A percentile compares a stretch with the other conserved stretches of the same genome.
phyloP scores from a whole-genome alignment of 2,888 invertebrate genomes.

The Stenoptilia bipunctidactyla region DNA sequence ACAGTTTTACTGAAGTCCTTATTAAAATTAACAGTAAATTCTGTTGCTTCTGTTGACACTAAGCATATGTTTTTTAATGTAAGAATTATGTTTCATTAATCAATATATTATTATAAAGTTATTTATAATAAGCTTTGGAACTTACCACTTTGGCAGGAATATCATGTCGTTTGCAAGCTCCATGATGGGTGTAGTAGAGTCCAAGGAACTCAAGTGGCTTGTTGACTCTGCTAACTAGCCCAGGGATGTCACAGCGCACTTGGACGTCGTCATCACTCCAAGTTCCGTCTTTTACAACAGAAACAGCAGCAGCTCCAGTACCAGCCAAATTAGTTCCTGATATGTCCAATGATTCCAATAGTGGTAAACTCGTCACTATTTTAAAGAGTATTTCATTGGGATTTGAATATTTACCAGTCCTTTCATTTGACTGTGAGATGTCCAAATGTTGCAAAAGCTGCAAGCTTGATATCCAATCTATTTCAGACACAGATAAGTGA shows the following conservation, averaged over 20 bases:
- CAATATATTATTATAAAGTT: no score
- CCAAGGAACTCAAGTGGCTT: conserved; percentile 91
- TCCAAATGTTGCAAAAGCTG: conserved; percentile 80
- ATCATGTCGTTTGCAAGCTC: conserved; percentile 90
- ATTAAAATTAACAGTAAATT: no score
- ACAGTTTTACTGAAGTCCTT: no score
- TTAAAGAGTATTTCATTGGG: conserved; percentile 80
- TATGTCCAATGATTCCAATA: conserved; percentile 89
- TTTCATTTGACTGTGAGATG: conserved; percentile 81
- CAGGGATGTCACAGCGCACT: conserved; percentile 84
- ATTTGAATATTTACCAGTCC: conserved; percentile 79
- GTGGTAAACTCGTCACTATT: conserved; percentile 80
- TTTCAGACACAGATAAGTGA: conserved; percentile 72
- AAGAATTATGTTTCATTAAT: no score
- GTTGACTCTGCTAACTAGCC: conserved; percentile 81
- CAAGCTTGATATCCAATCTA: conserved; percentile 73
- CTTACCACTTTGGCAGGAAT: conserved; percentile 90
- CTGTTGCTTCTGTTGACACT: no score
- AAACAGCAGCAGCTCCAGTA: conserved; percentile 76
- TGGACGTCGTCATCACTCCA: conserved; percentile 29
- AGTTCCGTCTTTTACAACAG: conserved; percentile 24
- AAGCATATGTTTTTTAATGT: no score
- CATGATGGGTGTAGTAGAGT: conserved; percentile 89
- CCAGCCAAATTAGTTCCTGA: conserved; percentile 97
- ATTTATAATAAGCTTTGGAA: no score